A percentile compares a stretch with the other conserved stretches of the same genome.
These are phyloP conservation scores for Drosophila fulvimacula DNA, from an alignment of 2,888 invertebrate genomes.

Conservation along the genomic window DNA sequence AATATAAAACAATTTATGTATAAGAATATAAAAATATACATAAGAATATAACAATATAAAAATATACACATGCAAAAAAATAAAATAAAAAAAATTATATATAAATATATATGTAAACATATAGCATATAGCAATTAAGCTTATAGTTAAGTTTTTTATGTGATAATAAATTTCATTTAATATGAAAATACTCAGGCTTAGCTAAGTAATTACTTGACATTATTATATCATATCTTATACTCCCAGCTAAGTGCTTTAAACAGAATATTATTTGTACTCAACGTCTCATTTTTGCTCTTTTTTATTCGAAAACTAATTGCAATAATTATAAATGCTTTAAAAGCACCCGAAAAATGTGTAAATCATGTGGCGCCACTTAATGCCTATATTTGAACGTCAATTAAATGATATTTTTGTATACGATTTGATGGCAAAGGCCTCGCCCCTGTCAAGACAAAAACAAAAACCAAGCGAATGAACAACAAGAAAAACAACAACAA, in stretches of 20 bases:
- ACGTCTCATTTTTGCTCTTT: conserved; percentile 23
- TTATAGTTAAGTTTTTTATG: background rate
- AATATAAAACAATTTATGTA: no score
- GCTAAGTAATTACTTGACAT: background rate
- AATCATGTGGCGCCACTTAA: conserved; percentile 59
- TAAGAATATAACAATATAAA: background rate
- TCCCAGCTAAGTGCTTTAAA: background rate
- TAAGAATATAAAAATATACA: no score
- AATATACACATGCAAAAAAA: no score
- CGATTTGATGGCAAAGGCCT: conserved; percentile 41
- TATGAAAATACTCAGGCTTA: background rate
- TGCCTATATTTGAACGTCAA: conserved; percentile 54
- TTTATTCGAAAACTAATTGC: conserved; percentile 15
- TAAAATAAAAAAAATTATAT: no score
- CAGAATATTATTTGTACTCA: background rate
- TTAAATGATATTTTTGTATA: conserved; percentile 32
- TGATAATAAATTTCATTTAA: background rate
- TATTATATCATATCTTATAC: no score
- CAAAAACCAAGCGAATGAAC: background rate
- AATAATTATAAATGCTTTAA: conserved; percentile 45
- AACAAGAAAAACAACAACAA: conserved; percentile 33
- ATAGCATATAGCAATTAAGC: background rate
- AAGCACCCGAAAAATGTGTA: conserved; percentile 43
- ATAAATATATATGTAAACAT: background rate
- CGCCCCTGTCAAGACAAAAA: conserved; percentile 40